Conservation (phyloP, 2,888 invertebrate genomes). For the Plebejus anna region DNA sequence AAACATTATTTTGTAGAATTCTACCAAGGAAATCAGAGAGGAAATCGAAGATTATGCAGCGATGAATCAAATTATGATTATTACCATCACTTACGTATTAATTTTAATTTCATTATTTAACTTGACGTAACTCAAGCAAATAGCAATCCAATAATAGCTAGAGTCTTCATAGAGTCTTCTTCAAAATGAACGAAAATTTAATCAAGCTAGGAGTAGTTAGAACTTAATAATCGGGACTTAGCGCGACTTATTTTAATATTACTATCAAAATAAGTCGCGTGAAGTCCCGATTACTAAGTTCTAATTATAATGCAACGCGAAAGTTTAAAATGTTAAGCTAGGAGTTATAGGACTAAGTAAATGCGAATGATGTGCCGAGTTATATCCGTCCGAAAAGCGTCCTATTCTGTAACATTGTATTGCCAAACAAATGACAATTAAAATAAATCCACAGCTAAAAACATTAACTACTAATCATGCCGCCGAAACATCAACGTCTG, state of each 20-base stretch:
- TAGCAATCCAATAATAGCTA: too few relatives aligned
- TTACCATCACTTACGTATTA: background rate
- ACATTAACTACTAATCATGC: background rate
- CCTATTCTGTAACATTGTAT: background rate
- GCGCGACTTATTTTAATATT: too few relatives aligned
- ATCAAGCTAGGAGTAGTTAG: too few relatives aligned
- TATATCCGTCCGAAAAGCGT: background rate
- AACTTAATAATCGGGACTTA: too few relatives aligned
- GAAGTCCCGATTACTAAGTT: too few relatives aligned
- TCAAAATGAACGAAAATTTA: too few relatives aligned
- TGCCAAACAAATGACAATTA: background rate
- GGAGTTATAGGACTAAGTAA: too few relatives aligned
- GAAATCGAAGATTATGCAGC: constrained; percentile 4
- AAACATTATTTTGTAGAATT: constrained; percentile 19
- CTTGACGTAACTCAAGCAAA: background rate
- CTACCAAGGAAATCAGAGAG: constrained; percentile 11
- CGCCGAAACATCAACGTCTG: background rate
- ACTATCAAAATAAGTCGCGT: too few relatives aligned
- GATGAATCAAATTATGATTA: constrained; percentile 1
- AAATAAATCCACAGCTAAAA: background rate
- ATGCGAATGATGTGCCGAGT: too few relatives aligned
- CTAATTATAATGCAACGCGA: too few relatives aligned
- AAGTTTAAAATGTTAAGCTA: too few relatives aligned
- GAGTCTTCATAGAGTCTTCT: too few relatives aligned
- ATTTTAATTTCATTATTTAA: background rate